Percentiles rank a stretch among this genome's conserved stretches.
Conservation (phyloP, 2,797 vertebrate species). For the Iguana delicatissima region DNA sequence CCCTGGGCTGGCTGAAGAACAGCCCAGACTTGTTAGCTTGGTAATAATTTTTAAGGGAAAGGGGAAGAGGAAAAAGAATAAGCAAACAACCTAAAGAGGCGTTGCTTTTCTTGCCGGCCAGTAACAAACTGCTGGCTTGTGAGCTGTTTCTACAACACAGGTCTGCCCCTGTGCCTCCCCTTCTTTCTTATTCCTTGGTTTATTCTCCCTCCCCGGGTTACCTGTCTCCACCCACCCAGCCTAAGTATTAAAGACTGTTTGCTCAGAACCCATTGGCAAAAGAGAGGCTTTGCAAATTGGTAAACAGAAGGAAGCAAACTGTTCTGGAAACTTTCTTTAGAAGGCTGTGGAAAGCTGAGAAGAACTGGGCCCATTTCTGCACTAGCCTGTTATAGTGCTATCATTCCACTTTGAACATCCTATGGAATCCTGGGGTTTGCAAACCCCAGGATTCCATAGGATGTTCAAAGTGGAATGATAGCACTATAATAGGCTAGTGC, state of each 20-base stretch:
- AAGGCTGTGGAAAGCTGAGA: too few relatives aligned
- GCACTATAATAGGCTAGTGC: too few relatives aligned
- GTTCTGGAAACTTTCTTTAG: background rate
- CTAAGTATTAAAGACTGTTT: background rate
- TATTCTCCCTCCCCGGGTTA: background rate
- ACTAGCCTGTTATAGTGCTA: too few relatives aligned
- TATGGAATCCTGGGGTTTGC: too few relatives aligned
- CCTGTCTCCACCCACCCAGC: background rate
- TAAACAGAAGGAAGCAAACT: background rate
- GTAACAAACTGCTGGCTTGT: accelerated
- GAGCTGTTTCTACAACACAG: background rate
- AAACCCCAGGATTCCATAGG: too few relatives aligned
- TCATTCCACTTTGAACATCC: too few relatives aligned
- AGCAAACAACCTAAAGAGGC: background rate
- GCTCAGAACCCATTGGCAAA: background rate
- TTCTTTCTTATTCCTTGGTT: background rate
- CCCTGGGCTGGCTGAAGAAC: background rate
- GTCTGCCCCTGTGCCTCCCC: background rate
- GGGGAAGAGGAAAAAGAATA: background rate
- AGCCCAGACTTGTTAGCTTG: background rate
- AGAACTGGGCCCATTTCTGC: too few relatives aligned
- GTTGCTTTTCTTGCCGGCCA: background rate
- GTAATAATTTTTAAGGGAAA: background rate
- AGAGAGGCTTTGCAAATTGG: background rate
- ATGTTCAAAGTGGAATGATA: too few relatives aligned